Evolutionary conservation across 2,888 invertebrate genomes (phyloP), one percentile per base, ranked within the genome.

Genomic region (Cerceris rybyensis): DNA sequence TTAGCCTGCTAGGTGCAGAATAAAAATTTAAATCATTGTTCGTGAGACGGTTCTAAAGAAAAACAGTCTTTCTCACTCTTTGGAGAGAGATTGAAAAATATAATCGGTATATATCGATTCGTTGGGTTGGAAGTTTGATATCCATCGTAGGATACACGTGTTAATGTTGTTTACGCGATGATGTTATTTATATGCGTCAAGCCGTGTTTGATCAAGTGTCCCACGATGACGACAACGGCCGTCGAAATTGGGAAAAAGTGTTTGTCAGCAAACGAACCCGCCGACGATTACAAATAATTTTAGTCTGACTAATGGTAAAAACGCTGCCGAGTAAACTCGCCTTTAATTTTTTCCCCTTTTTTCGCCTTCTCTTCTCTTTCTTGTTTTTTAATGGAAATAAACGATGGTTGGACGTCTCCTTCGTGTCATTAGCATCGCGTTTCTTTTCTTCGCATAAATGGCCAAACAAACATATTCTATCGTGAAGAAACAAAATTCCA

Each of bases 201-300:
- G 70, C 70, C 64, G 55, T 88, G 82, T 88, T 88, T 87, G 80
- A 79, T 85, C 86, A 88, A 87, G 84, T 88, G 88, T 86, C 72
- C 59, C 70, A 72, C 67, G 68, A 73, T 82, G 81, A 86, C 86
- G 81, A 75, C 78, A 72, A 65, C 75, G 64, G 46, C 52, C 75
- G 75, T 66, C 67, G 75, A 81, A 84, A 74, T 87, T 78, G 84
- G 77, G 80, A 70, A 87, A 78, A 86, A 83, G 74, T 78, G 78
- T 86, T 86, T 84, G 78, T 80, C 77, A 72, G 81, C 79, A 74
- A 83, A 75, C 80, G 77, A 82, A 70, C 79, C 49, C 60, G 72
- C 61, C 70, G 75, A 67, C 79, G 81, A 71, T 82, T 63, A 78
- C 77, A 75, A 83, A 85, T 85, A 84, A 85, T 82, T 86, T 74